phyloP scores from a whole-genome alignment of 2,797 vertebrate genomes.

The Steatocranus sp. region DNA sequence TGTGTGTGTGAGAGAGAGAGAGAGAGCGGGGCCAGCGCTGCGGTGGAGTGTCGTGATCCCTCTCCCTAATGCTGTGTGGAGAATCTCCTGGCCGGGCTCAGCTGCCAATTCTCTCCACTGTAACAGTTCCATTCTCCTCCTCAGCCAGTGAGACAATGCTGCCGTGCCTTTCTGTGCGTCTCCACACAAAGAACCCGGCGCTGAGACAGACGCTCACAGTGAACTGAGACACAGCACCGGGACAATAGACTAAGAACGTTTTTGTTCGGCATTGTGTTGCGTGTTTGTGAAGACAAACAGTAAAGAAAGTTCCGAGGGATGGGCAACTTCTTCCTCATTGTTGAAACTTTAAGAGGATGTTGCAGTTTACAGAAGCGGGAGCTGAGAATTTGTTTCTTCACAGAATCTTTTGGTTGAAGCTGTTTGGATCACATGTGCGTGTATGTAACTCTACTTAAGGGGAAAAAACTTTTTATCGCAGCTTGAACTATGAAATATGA shows the following conservation, averaged over 20 bases:
- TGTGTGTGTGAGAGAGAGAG: background rate
- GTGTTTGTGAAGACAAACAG: slow-evolving; percentile 61
- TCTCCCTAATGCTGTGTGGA: slow-evolving; percentile 70
- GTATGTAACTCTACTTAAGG: background rate
- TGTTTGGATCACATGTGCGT: background rate
- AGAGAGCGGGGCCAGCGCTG: slow-evolving; percentile 35
- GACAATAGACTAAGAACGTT: slow-evolving; percentile 64
- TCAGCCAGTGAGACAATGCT: slow-evolving; percentile 66
- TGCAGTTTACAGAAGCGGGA: slow-evolving; percentile 15
- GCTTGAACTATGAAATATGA: background rate
- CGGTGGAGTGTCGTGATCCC: slow-evolving; percentile 57
- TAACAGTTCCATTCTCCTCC: slow-evolving; percentile 69
- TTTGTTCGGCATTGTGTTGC: slow-evolving; percentile 64
- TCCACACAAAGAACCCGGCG: slow-evolving; percentile 65
- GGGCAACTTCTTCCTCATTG: slow-evolving; percentile 49
- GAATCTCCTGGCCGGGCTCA: slow-evolving; percentile 71
- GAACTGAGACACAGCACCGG: slow-evolving; percentile 61
- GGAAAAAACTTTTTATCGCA: background rate
- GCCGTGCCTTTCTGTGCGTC: slow-evolving; percentile 53
- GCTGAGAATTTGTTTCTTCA: background rate
- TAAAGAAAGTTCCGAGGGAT: slow-evolving; percentile 59
- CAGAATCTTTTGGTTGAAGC: background rate
- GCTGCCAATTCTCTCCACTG: slow-evolving; percentile 66
- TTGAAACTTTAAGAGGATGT: slow-evolving; percentile 58
- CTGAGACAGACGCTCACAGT: slow-evolving; percentile 65